Conservation (phyloP, 2,113 vertebrate species). For the Thinocorus orbignyianus region DNA sequence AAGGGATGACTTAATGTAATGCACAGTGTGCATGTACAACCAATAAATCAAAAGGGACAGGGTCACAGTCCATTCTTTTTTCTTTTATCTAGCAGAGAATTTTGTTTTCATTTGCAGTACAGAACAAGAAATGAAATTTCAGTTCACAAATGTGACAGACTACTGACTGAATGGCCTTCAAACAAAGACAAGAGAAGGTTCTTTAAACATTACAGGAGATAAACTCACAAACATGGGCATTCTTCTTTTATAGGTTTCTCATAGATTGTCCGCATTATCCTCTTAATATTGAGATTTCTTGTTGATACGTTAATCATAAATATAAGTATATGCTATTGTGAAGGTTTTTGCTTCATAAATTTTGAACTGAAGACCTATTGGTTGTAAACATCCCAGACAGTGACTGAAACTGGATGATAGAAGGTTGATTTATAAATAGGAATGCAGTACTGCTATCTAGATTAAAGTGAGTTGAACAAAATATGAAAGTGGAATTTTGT, state of each 20-base stretch:
- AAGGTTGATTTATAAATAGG: neutral
- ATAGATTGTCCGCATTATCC: neutral
- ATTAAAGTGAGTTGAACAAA: neutral
- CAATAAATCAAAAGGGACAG: constrained; percentile 57
- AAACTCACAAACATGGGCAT: neutral
- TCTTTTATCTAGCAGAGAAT: neutral
- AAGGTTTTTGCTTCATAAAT: neutral
- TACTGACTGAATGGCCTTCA: neutral
- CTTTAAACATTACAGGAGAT: neutral
- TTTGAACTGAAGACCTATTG: neutral
- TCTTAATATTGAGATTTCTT: neutral
- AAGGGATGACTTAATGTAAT: neutral
- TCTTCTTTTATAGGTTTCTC: neutral
- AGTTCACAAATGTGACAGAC: neutral
- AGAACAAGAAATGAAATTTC: constrained; percentile 14
- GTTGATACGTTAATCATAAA: neutral
- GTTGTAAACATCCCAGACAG: fast-evolving
- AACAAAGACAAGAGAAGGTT: neutral
- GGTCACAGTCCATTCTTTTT: constrained; percentile 48
- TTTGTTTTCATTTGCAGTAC: constrained; percentile 28
- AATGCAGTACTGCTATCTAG: neutral
- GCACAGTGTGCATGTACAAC: neutral
- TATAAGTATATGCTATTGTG: neutral
- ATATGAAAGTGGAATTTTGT: neutral
- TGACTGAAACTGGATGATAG: neutral